Evolutionary conservation across 2,797 vertebrate species (phyloP), one percentile per base, ranked within the genome.

Genomic region (Schizopygopsis malacanthus): DNA sequence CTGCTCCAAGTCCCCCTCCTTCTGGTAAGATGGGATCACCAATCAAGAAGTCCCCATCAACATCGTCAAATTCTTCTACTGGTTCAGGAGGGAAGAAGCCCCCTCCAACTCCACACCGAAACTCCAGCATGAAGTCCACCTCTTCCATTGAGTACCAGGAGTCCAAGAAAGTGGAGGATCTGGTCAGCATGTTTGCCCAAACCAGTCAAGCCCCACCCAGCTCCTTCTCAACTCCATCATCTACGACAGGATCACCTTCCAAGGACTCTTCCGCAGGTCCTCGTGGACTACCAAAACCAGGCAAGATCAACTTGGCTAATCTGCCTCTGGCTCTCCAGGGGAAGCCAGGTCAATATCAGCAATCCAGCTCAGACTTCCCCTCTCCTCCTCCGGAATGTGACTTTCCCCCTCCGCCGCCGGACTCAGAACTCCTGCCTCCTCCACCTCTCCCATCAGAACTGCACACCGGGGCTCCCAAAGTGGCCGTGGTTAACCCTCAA

Each of bases 401-500:
- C 78, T 99, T 99, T 83, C 96, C 96, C 0, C 96, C 96, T 73
- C 96, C 96, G 1, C 98, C 98, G 0, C 97, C 97, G 0, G 97
- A 97, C 80, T 97, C 90, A 0, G 98, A 98, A 84, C 97, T 98
- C 50, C 96, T 98, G 86, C 96, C 95, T 61, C 95, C 94, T 50
- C 98, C 97, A 0, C 97, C 97, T 0, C 93, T 93, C 69, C 93
- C 92, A 0, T 91, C 96, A 0, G 97, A 98, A 90, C 94, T 97
- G 72, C 96, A 97, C 0, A 94, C 95, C 0, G 93, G 93, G 3
- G 96, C 97, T 3, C 97, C 97, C 0, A 97, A 96, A 92, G 97
- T 99, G 0, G 98, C 98, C 0, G 97, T 99, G 33, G 98, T 99
- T 50, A 99, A 96, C 86, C 98, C 98, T 1, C 98, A 99, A 88